These are phyloP conservation scores for Liasis olivaceus DNA, from an alignment of 2,797 vertebrate genomes.

Conservation along the genomic window DNA sequence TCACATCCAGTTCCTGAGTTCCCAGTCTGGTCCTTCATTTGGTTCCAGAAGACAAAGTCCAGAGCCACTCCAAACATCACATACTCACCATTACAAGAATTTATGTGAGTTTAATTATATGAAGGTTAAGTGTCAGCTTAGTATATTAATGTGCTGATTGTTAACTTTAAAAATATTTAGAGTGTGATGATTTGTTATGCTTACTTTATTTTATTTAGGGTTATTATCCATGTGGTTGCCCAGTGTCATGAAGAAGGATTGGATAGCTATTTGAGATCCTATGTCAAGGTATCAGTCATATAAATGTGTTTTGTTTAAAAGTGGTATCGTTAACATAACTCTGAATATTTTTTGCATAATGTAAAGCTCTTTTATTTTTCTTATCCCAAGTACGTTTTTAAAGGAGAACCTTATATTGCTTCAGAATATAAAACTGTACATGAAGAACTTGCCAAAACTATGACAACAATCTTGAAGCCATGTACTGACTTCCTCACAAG, in stretches of 20 bases:
- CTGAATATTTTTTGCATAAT: conserved; percentile 16
- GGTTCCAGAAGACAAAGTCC: no score
- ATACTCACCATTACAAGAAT: neutral
- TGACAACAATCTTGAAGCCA: conserved; percentile 96
- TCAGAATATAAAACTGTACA: conserved; percentile 86
- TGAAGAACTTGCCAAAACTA: conserved; percentile 94
- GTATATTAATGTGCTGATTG: neutral
- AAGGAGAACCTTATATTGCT: conserved; percentile 84
- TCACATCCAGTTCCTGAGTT: no score
- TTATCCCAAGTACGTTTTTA: conserved; percentile 88
- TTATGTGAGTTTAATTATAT: neutral
- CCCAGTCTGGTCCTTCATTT: no score
- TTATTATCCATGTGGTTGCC: conserved; percentile 96
- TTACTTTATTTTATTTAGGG: conserved; percentile 76
- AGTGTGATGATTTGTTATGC: conserved; percentile 31
- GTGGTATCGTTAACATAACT: neutral
- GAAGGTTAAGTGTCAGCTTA: neutral
- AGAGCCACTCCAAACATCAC: no score
- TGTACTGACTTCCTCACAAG: conserved; percentile 97
- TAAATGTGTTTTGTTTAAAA: conserved; percentile 17
- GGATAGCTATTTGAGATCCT: conserved; percentile 93
- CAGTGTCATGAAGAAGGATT: conserved; percentile 97
- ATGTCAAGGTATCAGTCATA: conserved; percentile 85
- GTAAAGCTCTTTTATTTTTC: neutral
- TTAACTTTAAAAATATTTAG: neutral